phyloP scores from a whole-genome alignment of 2,888 invertebrate genomes.

The Dasysyrphus tricinctus region DNA sequence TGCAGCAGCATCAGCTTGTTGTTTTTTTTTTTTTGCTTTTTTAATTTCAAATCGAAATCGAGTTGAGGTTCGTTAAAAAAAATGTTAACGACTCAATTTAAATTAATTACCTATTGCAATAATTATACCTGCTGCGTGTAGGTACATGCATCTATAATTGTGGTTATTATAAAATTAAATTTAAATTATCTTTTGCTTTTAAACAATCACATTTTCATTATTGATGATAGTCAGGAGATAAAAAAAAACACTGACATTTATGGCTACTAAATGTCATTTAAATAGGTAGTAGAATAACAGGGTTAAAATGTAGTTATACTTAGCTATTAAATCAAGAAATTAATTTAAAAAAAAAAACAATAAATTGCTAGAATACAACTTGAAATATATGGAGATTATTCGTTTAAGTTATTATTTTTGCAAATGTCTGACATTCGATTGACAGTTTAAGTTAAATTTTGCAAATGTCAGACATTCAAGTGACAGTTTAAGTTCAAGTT shows the following conservation, averaged over 20 bases:
- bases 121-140: constrained; percentile 44
- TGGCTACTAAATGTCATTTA: neutral
- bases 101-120: constrained; percentile 63
- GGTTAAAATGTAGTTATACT: neutral
- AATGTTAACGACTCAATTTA: constrained; percentile 71
- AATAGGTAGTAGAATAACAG: neutral
- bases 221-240: neutral
- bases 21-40: constrained; percentile 21
- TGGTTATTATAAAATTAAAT: constrained; percentile 32
- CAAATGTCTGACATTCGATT: no score
- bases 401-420: no score
- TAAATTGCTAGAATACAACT: no score
- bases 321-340: neutral
- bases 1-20: neutral
- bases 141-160: constrained; percentile 17
- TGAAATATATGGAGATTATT: no score
- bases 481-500: no score
- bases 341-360: no score
- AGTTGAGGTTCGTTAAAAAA: constrained; percentile 54
- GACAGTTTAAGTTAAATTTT: no score
- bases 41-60: constrained; percentile 34
- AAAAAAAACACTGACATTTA: constrained; percentile 15
- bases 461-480: no score
- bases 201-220: constrained; percentile 28
- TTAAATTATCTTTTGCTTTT: constrained; percentile 20